Evolutionary conservation across 2,113 vertebrate species (phyloP), one percentile per base, ranked within the genome.

Genomic region (Leucopsar rothschildi): DNA sequence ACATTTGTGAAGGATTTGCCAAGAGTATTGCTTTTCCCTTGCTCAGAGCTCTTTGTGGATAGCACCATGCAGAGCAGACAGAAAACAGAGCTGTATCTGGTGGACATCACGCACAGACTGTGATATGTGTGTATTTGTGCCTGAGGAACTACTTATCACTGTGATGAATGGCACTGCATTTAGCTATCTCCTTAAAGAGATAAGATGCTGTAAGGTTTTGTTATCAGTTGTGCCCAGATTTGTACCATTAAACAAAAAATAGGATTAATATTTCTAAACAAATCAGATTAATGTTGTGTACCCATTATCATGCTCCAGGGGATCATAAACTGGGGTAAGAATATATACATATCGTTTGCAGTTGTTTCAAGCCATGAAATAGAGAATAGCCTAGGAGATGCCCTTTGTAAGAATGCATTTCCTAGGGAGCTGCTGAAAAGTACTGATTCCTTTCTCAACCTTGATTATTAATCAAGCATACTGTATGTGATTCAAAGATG

Each of bases 71-170:
- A 65, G 57, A 77, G 53, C 44, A 75, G 96, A 97, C 72, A 95
- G 86, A 93, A 96, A 92, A 21, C 96, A 96, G 95, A 90, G 83
- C 83, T 63, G 69, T 52, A 8, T 93, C 96, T 95, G 96, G 47
- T 92, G 9, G 56, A 4, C 91, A 70, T 96, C 96, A 95, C 1
- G 4, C 60, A 7, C 0, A 0, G 53, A 4, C 60, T 64, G 86
- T 1, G 0, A 55, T 86, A n/a, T 2, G 33, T 50, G 64, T 1
- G 0, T 12, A 17, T 72, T 86, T 80, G 71, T 39, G 91, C 91
- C 92, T 78, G 83, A 95, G 91, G 72, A 95, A 4, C 86, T 45
- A 35, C 88, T 86, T 68, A 93, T 93, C 92, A 86, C 69, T 1
- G 20, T 84, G 92, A 96, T 78, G 80, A 90, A 95, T 88, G 73